These are phyloP conservation scores for Anthonomus grandis DNA, from an alignment of 1,140 invertebrate species.

Conservation along the genomic window DNA sequence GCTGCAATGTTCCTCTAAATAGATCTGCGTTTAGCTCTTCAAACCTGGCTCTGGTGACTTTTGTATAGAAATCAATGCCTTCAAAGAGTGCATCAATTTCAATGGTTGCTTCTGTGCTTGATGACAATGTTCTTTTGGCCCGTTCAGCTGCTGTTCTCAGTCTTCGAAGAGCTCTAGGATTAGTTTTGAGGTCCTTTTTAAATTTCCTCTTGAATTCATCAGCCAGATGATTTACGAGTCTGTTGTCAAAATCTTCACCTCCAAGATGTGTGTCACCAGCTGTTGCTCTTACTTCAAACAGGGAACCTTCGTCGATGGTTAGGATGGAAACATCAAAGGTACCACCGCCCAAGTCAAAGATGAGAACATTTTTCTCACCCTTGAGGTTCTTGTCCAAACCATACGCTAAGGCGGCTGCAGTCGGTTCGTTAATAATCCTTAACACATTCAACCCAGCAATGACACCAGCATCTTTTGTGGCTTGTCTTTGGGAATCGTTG, in stretches of 20 bases:
- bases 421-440: constrained; percentile 70
- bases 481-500: constrained; percentile 63
- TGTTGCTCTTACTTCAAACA: constrained; percentile 65
- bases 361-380: constrained; percentile 64
- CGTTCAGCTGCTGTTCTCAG: constrained; percentile 76
- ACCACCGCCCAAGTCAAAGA: constrained; percentile 62
- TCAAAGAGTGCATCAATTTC: constrained; percentile 74
- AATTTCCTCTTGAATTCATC: constrained; percentile 53
- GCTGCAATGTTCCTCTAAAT: constrained; percentile 56
- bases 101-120: constrained; percentile 67
- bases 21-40: constrained; percentile 61
- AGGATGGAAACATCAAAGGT: constrained; percentile 75
- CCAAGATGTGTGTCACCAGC: constrained; percentile 58
- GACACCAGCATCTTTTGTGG: too few species aligned
- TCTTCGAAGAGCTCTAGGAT: constrained; percentile 57
- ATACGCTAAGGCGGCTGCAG: constrained; percentile 73
- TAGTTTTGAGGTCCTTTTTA: constrained; percentile 50
- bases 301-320: constrained; percentile 64
- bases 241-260: constrained; percentile 59
- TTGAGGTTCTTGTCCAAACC: constrained; percentile 71
- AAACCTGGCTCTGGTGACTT: constrained; percentile 58
- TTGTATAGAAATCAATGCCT: constrained; percentile 61
- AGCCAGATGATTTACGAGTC: constrained; percentile 63
- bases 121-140: constrained; percentile 74
- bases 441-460: constrained; percentile 59